Conservation (phyloP, 2,888 invertebrate genomes). For the Drosophila conformis region DNA sequence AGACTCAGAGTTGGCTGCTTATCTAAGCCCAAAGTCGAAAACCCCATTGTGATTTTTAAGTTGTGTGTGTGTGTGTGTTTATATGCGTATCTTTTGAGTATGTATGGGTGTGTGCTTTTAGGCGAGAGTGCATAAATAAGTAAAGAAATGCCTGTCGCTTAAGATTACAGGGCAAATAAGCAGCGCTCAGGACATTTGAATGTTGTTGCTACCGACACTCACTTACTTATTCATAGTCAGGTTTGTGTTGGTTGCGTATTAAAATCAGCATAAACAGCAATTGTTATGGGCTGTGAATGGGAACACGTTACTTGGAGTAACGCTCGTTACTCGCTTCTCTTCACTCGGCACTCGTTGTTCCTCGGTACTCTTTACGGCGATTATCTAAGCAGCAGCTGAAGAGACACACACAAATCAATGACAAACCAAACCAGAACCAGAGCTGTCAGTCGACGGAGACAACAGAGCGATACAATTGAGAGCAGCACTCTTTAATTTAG, state of each 20-base stretch:
- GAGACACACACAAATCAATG: conserved; percentile 36
- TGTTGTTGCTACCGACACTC: conserved; percentile 58
- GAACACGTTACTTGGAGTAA: conserved; percentile 27
- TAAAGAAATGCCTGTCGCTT: conserved; percentile 82
- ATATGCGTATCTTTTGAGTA: conserved; percentile 35
- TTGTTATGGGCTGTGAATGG: conserved; percentile 79
- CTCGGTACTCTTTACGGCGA: conserved; percentile 15
- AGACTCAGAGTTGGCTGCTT: conserved; percentile 55
- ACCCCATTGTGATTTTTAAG: conserved; percentile 82
- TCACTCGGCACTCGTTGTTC: not conserved
- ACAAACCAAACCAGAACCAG: conserved; percentile 20
- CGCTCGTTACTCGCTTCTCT: conserved; percentile 10
- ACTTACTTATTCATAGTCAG: conserved; percentile 81
- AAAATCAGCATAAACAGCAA: conserved; percentile 79
- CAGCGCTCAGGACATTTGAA: conserved; percentile 62
- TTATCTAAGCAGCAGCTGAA: conserved; percentile 16
- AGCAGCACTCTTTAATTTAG: conserved; percentile 61
- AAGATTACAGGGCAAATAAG: conserved; percentile 80
- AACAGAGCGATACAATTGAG: conserved; percentile 8
- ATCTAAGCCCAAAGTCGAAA: conserved; percentile 71
- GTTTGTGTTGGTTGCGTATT: conserved; percentile 64
- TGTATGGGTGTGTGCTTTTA: conserved; percentile 53
- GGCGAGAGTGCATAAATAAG: conserved; percentile 74
- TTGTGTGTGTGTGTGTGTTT: conserved; percentile 45
- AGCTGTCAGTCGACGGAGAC: conserved; percentile 27